These are phyloP conservation scores for Diprion similis DNA, from an alignment of 1,140 invertebrate genomes.

Conservation along the genomic window DNA sequence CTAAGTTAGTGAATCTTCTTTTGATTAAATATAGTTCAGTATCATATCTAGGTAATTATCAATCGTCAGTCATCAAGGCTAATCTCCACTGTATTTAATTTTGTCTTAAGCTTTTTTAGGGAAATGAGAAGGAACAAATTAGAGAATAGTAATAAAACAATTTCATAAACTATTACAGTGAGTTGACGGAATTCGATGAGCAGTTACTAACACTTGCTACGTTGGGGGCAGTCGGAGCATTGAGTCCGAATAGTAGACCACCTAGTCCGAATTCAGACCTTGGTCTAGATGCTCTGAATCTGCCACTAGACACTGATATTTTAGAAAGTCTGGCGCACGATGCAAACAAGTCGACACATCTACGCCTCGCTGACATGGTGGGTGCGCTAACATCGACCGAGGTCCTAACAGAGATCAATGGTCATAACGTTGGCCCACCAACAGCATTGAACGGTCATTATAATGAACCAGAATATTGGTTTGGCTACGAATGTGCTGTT, in stretches of 20 bases:
- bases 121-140: neutral
- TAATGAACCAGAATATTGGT: neutral
- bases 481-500: neutral
- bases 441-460: neutral
- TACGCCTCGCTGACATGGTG: constrained; percentile 39
- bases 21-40: neutral
- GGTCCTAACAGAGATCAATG: constrained; percentile 15
- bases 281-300: constrained; percentile 30
- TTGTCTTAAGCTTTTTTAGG: too few relatives aligned
- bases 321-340: constrained; percentile 43
- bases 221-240: constrained; percentile 19
- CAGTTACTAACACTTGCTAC: constrained; percentile 31
- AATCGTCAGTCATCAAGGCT: neutral
- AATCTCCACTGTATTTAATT: neutral
- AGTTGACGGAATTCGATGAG: constrained; percentile 23
- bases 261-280: constrained; percentile 33
- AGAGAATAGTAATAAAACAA: neutral
- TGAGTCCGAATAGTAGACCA: constrained; percentile 25
- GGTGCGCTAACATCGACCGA: constrained; percentile 33
- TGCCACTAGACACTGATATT: constrained; percentile 35
- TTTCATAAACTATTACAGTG: constrained; percentile 13
- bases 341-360: constrained; percentile 39
- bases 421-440: constrained; percentile 16
- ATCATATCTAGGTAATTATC: constrained; percentile 6
- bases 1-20: constrained; percentile 4